These are phyloP conservation scores for Mustelus asterias DNA, from an alignment of 2,113 vertebrate species.

Conservation along the genomic window DNA sequence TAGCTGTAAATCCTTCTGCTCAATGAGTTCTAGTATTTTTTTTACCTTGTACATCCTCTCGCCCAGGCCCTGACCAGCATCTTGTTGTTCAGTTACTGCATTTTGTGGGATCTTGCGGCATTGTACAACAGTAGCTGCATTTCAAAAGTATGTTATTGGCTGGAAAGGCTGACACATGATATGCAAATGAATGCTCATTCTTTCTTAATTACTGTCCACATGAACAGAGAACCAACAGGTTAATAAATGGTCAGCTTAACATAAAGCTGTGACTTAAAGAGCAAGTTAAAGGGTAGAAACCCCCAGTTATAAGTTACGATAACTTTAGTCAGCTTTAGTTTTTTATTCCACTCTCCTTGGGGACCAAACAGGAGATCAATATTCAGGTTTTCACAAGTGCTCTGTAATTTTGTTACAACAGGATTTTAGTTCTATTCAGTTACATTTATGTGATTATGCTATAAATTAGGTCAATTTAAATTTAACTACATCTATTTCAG, in stretches of 20 bases:
- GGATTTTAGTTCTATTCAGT: neutral
- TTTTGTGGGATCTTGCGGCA: neutral
- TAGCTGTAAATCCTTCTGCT: too few species aligned
- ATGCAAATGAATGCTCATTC: neutral
- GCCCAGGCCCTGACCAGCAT: neutral
- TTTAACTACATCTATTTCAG: neutral
- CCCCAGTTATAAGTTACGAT: neutral
- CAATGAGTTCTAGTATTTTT: too few species aligned
- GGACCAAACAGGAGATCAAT: neutral
- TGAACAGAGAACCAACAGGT: neutral
- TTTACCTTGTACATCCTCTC: too few species aligned
- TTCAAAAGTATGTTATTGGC: neutral
- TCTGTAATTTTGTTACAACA: neutral
- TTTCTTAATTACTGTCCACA: neutral
- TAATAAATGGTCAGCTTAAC: neutral
- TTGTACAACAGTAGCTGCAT: neutral
- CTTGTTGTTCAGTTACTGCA: neutral
- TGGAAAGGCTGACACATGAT: neutral
- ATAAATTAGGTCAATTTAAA: neutral
- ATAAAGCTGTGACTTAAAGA: neutral
- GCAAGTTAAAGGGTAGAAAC: neutral
- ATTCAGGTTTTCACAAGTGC: neutral
- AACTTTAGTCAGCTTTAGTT: neutral
- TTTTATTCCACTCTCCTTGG: neutral
- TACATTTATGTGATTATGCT: neutral